Base-by-base conservation (phyloP, 2,888 invertebrate species). In the Agrotis ipsilon region DNA sequence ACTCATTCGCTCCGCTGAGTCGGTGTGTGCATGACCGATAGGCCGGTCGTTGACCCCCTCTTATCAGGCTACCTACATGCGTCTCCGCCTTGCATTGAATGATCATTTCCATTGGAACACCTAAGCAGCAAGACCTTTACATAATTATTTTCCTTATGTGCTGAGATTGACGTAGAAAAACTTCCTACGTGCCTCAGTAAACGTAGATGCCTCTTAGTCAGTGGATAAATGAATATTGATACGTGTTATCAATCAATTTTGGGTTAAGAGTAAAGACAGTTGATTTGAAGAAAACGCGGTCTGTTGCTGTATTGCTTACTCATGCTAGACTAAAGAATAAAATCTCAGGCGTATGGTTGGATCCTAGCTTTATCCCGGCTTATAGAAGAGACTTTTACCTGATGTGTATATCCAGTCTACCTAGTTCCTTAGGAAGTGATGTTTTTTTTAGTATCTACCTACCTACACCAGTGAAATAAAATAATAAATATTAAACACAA, bases 1-100 rank as follows among this genome's bases (percentile, higher is more conserved):
- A 72, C 66, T 68, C 75, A 85, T 85, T 84, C 72, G 81, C 72
- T 71, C 73, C 81, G 80, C 66, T 78, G 61, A 80, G 78, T 55
- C 64, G 77, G 75, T 63, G 86, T 79, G 87, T 85, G 88, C 87
- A 89, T 93, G 93, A 93, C 94, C 93, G 94, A 94, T 94, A 94
- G 91, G 88, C 84, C 74, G 94, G 92, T 82, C 92, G 88, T 86
- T 89, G 92, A 92, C 91, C 92, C 91, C 92, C 89, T 90, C 86
- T 87, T 87, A 89, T 89, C 87, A 87, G 81, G 73, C 57, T 82
- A 85, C 86, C 80, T 87, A 86, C 82, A 83, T 85, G 86, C 74
- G 86, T 70, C 84, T 83, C 84, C 80, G 76, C 69, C 83, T 80
- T 83, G 86, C 83, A 84, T 46, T 75, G 61, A 65, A 59, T 78